phyloP scores from a whole-genome alignment of 2,797 vertebrate genomes.

The Chromis chromis region DNA sequence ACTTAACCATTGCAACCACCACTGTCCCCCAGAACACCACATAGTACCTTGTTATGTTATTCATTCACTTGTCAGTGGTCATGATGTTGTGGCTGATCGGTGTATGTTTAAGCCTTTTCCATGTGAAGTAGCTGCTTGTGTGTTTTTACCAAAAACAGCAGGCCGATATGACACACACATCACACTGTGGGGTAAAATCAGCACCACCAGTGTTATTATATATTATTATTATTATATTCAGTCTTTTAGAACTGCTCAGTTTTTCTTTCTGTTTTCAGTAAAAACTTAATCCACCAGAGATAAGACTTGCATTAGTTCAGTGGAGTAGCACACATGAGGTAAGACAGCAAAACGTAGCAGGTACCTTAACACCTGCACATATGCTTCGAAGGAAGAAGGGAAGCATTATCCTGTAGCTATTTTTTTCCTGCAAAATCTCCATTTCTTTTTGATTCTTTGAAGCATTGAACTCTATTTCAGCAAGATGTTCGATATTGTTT shows the following conservation, averaged over 20 bases:
- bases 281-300: slow-evolving; percentile 44
- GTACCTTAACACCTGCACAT: slow-evolving; percentile 54
- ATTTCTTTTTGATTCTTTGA: slow-evolving; percentile 38
- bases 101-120: no score
- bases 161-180: neutral
- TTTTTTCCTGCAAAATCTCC: slow-evolving; percentile 17
- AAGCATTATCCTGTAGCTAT: slow-evolving; percentile 4
- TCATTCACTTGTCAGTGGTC: no score
- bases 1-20: no score
- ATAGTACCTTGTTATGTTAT: no score
- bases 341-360: slow-evolving; percentile 33
- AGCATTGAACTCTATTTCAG: slow-evolving; percentile 53
- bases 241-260: no score
- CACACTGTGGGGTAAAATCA: no score
- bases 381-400: slow-evolving; percentile 6
- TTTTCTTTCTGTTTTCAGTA: neutral
- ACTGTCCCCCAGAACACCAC: no score
- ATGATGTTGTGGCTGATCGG: no score
- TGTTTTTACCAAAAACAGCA: neutral
- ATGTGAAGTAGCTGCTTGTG: neutral
- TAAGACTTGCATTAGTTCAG: slow-evolving; percentile 22
- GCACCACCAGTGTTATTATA: neutral
- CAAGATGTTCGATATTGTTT: slow-evolving; percentile 47
- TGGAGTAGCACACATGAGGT: slow-evolving; percentile 33
- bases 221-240: no score